phyloP scores from a whole-genome alignment of 2,888 invertebrate species.

The Leistus spinibarbis region DNA sequence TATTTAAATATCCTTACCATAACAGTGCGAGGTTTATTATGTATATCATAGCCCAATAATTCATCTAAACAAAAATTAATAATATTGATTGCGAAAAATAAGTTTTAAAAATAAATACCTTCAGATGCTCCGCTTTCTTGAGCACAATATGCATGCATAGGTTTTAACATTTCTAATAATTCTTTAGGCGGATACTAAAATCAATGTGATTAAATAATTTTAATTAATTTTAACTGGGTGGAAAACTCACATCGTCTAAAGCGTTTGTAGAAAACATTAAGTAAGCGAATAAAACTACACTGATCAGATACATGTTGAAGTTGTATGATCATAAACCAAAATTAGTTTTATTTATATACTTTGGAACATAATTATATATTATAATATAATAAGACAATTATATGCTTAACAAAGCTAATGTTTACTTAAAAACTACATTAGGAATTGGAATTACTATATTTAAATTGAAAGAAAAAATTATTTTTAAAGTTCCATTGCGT shows the following conservation, averaged over 20 bases:
- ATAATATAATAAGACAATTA: background rate
- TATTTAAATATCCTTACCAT: constrained; percentile 35
- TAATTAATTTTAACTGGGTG: background rate
- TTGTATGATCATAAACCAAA: background rate
- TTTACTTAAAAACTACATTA: background rate
- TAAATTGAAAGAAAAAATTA: background rate
- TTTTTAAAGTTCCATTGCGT: background rate
- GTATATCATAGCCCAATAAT: constrained; percentile 40
- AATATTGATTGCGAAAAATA: constrained; percentile 1
- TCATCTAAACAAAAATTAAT: constrained; percentile 32
- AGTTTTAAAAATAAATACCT: constrained; percentile 37
- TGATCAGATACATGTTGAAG: background rate
- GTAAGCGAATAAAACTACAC: background rate
- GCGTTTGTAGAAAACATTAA: background rate
- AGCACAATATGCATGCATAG: constrained; percentile 40
- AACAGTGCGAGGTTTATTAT: constrained; percentile 40
- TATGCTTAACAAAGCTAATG: background rate
- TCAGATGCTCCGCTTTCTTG: constrained; percentile 34
- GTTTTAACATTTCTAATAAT: constrained; percentile 38
- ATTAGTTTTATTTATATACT: background rate
- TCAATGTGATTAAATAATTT: background rate
- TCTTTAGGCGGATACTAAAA: constrained; percentile 41
- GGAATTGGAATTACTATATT: background rate
- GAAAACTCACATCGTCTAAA: constrained; percentile 1
- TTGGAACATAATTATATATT: background rate